Evolutionary conservation across 2,113 vertebrate species (phyloP).

Genomic region (Myiagra hebetior): DNA sequence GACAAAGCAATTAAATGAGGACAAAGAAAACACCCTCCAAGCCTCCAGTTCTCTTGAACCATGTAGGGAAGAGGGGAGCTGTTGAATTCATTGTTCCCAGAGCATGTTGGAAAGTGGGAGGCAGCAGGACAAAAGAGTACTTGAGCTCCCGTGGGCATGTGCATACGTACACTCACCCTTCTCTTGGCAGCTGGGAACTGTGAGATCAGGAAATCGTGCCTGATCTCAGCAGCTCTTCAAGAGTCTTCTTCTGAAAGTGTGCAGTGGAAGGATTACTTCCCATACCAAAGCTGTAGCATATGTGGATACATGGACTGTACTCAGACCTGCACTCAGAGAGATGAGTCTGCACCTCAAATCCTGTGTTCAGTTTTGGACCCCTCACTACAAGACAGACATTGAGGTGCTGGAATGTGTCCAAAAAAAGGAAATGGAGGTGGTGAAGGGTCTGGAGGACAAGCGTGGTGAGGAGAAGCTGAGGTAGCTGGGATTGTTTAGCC

Average conservation of each 20-base stretch:
- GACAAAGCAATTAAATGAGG: not conserved
- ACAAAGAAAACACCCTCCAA: not conserved
- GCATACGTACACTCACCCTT: not conserved
- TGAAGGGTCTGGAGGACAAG: not conserved
- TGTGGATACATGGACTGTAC: not conserved
- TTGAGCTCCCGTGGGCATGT: rapidly evolving
- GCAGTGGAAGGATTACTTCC: not conserved
- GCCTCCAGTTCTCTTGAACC: not conserved
- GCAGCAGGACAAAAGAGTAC: not conserved
- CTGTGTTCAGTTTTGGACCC: not conserved
- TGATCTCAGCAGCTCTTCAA: not conserved
- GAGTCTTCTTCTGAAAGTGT: not conserved
- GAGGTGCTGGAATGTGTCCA: not conserved
- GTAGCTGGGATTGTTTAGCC: not conserved
- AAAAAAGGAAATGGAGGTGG: not conserved
- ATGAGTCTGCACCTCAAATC: not conserved
- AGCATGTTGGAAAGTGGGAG: not conserved
- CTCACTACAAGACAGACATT: not conserved
- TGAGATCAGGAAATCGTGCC: not conserved
- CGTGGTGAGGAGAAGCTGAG: not conserved
- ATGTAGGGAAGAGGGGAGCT: not conserved
- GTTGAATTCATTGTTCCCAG: not conserved
- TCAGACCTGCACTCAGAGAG: not conserved
- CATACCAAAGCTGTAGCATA: not conserved
- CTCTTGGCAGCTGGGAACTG: not conserved